These are phyloP conservation scores for Leptopterna dolabrata DNA, from an alignment of 2,888 invertebrate species.

Conservation along the genomic window DNA sequence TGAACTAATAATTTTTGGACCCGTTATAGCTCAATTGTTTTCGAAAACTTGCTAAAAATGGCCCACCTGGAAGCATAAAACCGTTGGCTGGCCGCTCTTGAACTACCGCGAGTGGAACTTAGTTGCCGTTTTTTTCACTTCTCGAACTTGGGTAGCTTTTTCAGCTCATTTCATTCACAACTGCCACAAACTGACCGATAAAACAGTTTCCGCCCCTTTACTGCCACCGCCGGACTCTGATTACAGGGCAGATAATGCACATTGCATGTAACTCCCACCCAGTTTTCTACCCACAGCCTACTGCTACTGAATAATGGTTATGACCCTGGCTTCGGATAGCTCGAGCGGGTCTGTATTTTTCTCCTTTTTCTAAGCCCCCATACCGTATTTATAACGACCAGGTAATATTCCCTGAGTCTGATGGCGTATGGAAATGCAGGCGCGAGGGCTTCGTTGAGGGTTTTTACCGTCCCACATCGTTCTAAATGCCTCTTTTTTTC, in stretches of 20 bases:
- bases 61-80: too few relatives aligned
- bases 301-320: constrained; percentile 23
- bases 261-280: constrained; percentile 19
- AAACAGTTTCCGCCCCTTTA: neutral
- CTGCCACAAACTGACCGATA: neutral
- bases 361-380: neutral
- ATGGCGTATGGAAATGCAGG: constrained; percentile 28
- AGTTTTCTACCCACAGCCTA: neutral
- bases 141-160: neutral
- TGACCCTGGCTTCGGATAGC: constrained; percentile 14
- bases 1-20: too few relatives aligned
- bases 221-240: neutral
- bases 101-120: neutral
- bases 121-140: neutral
- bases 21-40: too few relatives aligned
- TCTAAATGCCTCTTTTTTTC: neutral
- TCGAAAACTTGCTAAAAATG: too few relatives aligned
- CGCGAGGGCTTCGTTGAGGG: neutral
- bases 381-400: constrained; percentile 31
- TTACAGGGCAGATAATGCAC: constrained; percentile 16
- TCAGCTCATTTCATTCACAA: neutral
- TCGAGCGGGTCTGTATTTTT: neutral
- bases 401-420: constrained; percentile 17
- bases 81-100: too few relatives aligned
- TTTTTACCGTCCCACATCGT: neutral